A percentile compares a stretch with the other conserved stretches of the same genome.
Conservation (phyloP, 2,113 vertebrate species). For the Vicugna pacos region DNA sequence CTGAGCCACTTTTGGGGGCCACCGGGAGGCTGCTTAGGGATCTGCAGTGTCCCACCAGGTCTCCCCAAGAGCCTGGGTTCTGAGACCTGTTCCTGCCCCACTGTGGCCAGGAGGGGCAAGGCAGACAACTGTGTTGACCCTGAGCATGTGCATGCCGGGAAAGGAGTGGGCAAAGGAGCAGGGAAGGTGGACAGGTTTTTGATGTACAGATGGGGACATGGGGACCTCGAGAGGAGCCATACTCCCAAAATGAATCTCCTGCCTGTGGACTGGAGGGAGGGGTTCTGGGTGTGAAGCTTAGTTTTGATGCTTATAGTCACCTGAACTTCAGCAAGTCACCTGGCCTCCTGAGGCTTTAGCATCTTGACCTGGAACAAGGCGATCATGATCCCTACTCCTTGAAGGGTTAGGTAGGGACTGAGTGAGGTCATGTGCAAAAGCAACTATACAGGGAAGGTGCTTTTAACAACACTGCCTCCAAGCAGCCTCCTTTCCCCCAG, state of each 20-base stretch:
- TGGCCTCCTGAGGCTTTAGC: neutral
- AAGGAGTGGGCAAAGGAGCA: fast-evolving
- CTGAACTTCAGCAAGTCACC: neutral
- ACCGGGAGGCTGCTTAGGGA: fast-evolving
- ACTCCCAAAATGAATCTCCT: neutral
- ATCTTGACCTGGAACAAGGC: neutral
- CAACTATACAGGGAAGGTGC: neutral
- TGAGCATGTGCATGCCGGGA: fast-evolving
- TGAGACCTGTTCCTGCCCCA: neutral
- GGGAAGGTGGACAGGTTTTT: neutral
- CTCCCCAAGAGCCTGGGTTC: neutral
- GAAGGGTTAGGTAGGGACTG: neutral
- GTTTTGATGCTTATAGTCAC: neutral
- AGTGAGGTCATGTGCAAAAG: neutral
- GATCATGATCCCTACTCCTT: neutral
- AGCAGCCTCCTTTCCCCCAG: neutral
- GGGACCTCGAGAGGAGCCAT: neutral
- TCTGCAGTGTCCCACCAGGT: neutral
- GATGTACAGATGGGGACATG: fast-evolving
- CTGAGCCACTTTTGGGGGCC: neutral
- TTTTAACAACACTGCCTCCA: neutral
- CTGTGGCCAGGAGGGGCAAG: neutral
- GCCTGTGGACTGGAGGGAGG: neutral
- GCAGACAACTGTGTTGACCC: neutral
- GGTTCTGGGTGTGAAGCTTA: neutral